Conservation (phyloP, 2,888 invertebrate genomes). For the Papilio gigon region DNA sequence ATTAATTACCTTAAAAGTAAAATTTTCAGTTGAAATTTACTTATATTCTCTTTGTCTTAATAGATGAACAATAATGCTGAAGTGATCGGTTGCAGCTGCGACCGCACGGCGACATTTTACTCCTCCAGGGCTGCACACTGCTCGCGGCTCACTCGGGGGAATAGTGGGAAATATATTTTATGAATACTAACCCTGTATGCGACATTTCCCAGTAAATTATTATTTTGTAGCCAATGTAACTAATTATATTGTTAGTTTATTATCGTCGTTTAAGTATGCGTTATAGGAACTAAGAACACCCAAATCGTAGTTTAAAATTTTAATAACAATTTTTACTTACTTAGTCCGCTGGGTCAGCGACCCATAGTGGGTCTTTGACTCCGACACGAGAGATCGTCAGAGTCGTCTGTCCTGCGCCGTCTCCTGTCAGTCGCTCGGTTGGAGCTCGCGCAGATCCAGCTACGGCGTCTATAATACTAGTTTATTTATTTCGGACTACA, state of each 20-base stretch:
- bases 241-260: background rate
- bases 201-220: background rate
- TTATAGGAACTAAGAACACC: background rate
- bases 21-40: no score
- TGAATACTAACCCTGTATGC: background rate
- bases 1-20: no score
- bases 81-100: slow-evolving; percentile 6
- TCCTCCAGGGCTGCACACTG: slow-evolving; percentile 9
- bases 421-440: no score
- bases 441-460: no score
- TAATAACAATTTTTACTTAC: no score
- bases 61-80: slow-evolving; percentile 6
- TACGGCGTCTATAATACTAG: no score
- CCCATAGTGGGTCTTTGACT: no score
- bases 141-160: background rate
- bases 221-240: background rate
- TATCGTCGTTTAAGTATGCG: background rate
- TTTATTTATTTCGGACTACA: no score
- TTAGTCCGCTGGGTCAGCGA: no score
- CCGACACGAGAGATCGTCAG: no score
- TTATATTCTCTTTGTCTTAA: background rate
- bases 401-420: no score
- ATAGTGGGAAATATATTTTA: slow-evolving; percentile 2
- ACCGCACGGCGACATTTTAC: slow-evolving; percentile 16
- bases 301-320: background rate